phyloP scores from a whole-genome alignment of 2,113 vertebrate species.

The Forbesichthys agassizii region DNA sequence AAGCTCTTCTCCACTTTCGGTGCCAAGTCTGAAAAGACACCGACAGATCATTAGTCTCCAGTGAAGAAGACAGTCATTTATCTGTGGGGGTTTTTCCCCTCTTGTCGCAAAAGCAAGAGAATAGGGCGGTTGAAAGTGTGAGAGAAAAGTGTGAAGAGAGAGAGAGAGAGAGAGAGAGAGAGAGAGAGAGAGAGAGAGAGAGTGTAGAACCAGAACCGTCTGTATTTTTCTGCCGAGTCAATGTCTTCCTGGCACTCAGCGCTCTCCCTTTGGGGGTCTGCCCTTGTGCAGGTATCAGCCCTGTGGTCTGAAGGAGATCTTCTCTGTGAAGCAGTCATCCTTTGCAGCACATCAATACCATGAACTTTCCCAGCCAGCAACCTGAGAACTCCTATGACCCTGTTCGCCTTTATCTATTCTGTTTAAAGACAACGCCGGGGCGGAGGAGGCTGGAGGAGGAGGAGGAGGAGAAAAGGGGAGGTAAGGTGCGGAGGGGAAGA shows the following conservation, averaged over 20 bases:
- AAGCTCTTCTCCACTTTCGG: too few relatives aligned
- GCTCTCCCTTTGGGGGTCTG: slow-evolving; percentile 39
- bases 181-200: slow-evolving; percentile 20
- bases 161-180: too few relatives aligned
- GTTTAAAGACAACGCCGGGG: slow-evolving; percentile 62
- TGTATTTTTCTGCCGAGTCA: slow-evolving; percentile 33
- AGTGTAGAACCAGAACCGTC: too few relatives aligned
- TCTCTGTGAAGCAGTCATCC: slow-evolving; percentile 58
- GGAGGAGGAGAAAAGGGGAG: too few relatives aligned
- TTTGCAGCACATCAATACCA: slow-evolving; percentile 66
- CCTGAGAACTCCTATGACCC: slow-evolving; percentile 63
- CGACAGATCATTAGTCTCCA: too few relatives aligned
- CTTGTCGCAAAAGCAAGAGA: too few relatives aligned
- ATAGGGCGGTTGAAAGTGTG: too few relatives aligned
- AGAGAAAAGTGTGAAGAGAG: too few relatives aligned
- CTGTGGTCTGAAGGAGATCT: slow-evolving; percentile 48
- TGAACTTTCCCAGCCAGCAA: slow-evolving; percentile 68
- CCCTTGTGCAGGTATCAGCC: slow-evolving; percentile 53
- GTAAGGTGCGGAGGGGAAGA: background rate
- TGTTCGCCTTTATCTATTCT: slow-evolving; percentile 67
- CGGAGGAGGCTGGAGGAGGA: background rate
- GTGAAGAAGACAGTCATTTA: too few relatives aligned
- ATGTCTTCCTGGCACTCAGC: slow-evolving; percentile 42
- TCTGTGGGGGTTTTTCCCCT: too few relatives aligned
- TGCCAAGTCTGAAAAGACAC: too few relatives aligned